Evolutionary conservation across 1,140 invertebrate species (phyloP), one percentile per base, ranked within the genome.

Genomic region (Heterodera schachtii): DNA sequence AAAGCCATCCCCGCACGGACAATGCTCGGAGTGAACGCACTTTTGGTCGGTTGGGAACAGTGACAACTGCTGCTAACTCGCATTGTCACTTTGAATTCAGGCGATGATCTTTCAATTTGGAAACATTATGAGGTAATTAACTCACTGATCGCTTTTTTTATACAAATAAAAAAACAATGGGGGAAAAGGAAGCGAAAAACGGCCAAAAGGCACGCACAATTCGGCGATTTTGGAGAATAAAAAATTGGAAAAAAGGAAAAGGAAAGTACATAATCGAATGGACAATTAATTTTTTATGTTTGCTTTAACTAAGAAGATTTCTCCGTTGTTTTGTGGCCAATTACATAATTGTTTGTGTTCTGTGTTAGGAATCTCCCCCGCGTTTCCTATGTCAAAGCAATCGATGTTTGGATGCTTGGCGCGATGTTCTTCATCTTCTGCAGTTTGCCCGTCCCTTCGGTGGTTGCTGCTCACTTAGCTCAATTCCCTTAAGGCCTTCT

Each of bases 91-190:
- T 75, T n/a, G 57, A 76, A 19, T 64, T 73, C 19, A 80, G 31
- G 88, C 88, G 6, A 89, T 89, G 86, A 89, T 89, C 13, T 90
- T 89, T 70, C 88, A 90, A 79, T 89, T 89, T 73, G 89, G 88
- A 19, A 89, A 90, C 57, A 90, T 89, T 60, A 90, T 89, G 88
- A 78, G 87, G 77, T 70, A 6, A 67, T 31, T 31, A 31, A 31
- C 31, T 31, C 31, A 31, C 31, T 31, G 31, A 31, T 31, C 31
- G 31, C n/a, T 31, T 31, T 31, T 31, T 31, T 31, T 31, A 31
- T 31, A 31, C 31, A 31, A 31, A 31, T 31, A 31, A 31, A 31
- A 31, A 31, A 31, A 31, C 31, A 31, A 31, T 31, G 31, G 31
- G 31, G 31, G 31, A 31, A 31, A 31, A 31, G 31, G 31, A 31